A percentile compares a stretch with the other conserved stretches of the same genome.
These are phyloP conservation scores for Protosalanx chinensis DNA, from an alignment of 2,797 vertebrate species.

Conservation along the genomic window DNA sequence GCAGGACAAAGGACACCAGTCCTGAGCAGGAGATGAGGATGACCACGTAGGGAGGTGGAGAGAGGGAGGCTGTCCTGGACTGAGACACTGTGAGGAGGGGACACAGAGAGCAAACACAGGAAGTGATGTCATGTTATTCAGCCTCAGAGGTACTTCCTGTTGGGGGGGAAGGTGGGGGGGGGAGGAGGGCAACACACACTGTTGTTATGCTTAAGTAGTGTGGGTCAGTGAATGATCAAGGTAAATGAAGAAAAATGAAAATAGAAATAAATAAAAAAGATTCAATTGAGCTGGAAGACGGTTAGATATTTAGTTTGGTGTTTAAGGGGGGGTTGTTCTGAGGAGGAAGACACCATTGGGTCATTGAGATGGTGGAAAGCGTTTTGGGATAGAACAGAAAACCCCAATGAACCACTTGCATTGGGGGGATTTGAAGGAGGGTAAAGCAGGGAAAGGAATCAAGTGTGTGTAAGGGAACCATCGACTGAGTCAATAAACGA, in stretches of 20 bases:
- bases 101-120: slow-evolving; percentile 28
- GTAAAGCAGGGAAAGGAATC: slow-evolving; percentile 65
- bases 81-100: slow-evolving; percentile 68
- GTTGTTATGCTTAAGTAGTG: slow-evolving; percentile 45
- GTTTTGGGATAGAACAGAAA: slow-evolving; percentile 63
- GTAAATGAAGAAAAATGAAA: slow-evolving; percentile 13
- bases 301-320: slow-evolving; percentile 57
- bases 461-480: slow-evolving; percentile 57
- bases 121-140: slow-evolving; percentile 43
- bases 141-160: slow-evolving; percentile 12
- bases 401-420: slow-evolving; percentile 72
- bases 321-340: slow-evolving; percentile 59
- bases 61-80: slow-evolving; percentile 76
- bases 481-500: slow-evolving; percentile 55
- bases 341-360: slow-evolving; percentile 57
- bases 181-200: slow-evolving; percentile 13
- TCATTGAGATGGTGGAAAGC: slow-evolving; percentile 55
- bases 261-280: slow-evolving; percentile 19
- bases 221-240: slow-evolving; percentile 47
- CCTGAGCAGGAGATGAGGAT: slow-evolving; percentile 92
- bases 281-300: slow-evolving; percentile 46
- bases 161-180: background rate
- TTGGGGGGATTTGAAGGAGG: slow-evolving; percentile 56
- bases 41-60: slow-evolving; percentile 88
- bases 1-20: slow-evolving; percentile 88